Evolutionary conservation across 2,113 vertebrate genomes (phyloP).

Genomic region (Plectropomus leopardus): DNA sequence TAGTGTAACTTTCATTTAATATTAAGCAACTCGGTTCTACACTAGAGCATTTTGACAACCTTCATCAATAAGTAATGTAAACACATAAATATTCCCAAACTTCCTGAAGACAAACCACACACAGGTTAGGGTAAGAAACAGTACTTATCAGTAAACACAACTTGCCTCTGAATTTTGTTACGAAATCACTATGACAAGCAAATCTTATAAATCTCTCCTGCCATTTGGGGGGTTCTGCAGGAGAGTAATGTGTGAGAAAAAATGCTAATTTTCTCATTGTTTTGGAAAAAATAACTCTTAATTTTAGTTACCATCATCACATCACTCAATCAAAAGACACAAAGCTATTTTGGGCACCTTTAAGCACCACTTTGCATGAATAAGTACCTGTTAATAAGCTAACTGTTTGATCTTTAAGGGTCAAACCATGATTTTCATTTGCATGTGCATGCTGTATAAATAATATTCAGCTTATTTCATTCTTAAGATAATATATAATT

Average conservation of each 20-base stretch:
- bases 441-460: not conserved
- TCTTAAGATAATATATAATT: not conserved
- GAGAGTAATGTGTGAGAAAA: not conserved
- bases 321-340: not conserved
- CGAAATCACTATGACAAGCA: not conserved
- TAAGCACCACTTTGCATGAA: not conserved
- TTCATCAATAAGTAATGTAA: slow-evolving; percentile 71
- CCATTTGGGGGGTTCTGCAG: not conserved
- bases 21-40: slow-evolving; percentile 68
- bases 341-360: not conserved
- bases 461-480: not conserved
- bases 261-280: not conserved
- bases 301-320: not conserved
- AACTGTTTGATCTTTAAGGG: not conserved
- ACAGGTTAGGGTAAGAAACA: slow-evolving; percentile 15
- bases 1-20: slow-evolving; percentile 78
- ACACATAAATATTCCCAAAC: slow-evolving; percentile 66
- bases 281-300: not conserved
- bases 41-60: slow-evolving; percentile 64
- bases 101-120: slow-evolving; percentile 43
- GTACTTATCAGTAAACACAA: not conserved
- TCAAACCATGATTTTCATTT: not conserved
- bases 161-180: not conserved
- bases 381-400: not conserved
- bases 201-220: not conserved